These are phyloP conservation scores for Plebejus melissa DNA, from an alignment of 2,888 invertebrate genomes.

Conservation along the genomic window DNA sequence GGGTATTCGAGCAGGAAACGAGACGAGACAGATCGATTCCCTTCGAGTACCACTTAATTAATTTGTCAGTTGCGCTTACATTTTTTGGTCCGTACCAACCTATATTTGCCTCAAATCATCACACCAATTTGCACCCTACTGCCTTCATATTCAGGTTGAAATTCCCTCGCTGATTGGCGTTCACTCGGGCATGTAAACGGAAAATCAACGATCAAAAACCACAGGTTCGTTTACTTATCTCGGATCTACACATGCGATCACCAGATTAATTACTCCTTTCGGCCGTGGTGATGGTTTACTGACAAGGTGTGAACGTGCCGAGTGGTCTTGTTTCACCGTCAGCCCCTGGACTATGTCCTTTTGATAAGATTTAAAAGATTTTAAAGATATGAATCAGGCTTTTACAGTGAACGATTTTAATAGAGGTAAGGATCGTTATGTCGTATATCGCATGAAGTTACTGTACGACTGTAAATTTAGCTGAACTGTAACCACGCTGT, in stretches of 20 bases:
- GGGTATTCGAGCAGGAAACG: conserved; percentile 59
- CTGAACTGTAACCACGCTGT: too few species aligned
- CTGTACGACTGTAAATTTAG: too few species aligned
- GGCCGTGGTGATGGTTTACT: conserved; percentile 35
- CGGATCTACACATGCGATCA: conserved; percentile 62
- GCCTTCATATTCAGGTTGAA: conserved; percentile 20
- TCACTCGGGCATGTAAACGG: conserved; percentile 45
- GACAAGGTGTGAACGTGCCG: conserved; percentile 38
- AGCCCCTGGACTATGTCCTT: neutral
- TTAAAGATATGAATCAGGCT: neutral
- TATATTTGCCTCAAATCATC: conserved; percentile 29
- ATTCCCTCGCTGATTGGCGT: conserved; percentile 27
- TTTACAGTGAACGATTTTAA: neutral
- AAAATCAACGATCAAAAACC: conserved; percentile 49
- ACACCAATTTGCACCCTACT: conserved; percentile 32
- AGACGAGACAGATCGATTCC: conserved; percentile 65
- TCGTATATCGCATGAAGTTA: too few species aligned
- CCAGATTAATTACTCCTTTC: conserved; percentile 66
- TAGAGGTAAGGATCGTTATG: too few species aligned
- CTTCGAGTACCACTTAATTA: conserved; percentile 63
- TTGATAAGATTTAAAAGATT: conserved; percentile 11
- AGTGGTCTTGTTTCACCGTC: conserved; percentile 8
- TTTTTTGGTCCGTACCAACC: conserved; percentile 39
- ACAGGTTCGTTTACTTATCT: conserved; percentile 55
- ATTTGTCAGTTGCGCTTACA: conserved; percentile 53